Percentiles rank a stretch among this genome's conserved stretches.
Evolutionary conservation across 2,888 invertebrate species (phyloP).

Genomic region (Tenodera sinensis): DNA sequence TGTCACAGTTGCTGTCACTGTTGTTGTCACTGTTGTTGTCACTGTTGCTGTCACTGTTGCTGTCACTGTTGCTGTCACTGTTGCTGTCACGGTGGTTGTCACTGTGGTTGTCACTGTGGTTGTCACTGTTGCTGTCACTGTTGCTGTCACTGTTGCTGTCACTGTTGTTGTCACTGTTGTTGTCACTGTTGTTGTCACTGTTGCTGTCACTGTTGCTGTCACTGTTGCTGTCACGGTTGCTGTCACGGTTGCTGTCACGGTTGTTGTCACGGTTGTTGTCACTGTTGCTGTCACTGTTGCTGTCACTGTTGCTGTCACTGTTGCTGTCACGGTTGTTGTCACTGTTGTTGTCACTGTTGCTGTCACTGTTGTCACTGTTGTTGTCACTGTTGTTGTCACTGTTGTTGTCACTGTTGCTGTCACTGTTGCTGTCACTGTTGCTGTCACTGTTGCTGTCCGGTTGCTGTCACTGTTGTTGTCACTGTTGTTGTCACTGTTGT

Average conservation of each 20-base stretch:
- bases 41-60: conserved; percentile 4
- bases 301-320: no score
- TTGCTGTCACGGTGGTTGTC: conserved; percentile 7
- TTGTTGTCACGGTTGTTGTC: no score
- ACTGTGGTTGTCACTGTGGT: no score
- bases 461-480: conserved; percentile 7
- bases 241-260: conserved; percentile 7
- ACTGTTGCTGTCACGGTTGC: conserved; percentile 6
- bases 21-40: conserved; percentile 6
- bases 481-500: conserved; percentile 5
- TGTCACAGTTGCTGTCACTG: no score
- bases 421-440: neutral
- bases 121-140: no score
- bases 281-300: no score
- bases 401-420: neutral
- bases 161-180: neutral
- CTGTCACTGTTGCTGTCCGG: no score
- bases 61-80: conserved; percentile 13
- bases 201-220: conserved; percentile 9
- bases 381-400: neutral
- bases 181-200: neutral
- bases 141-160: neutral
- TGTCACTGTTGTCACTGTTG: neutral
- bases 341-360: conserved; percentile 1
- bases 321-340: no score